Evolutionary conservation across 2,113 vertebrate species (phyloP).

Genomic region (Crotalus tigris): DNA sequence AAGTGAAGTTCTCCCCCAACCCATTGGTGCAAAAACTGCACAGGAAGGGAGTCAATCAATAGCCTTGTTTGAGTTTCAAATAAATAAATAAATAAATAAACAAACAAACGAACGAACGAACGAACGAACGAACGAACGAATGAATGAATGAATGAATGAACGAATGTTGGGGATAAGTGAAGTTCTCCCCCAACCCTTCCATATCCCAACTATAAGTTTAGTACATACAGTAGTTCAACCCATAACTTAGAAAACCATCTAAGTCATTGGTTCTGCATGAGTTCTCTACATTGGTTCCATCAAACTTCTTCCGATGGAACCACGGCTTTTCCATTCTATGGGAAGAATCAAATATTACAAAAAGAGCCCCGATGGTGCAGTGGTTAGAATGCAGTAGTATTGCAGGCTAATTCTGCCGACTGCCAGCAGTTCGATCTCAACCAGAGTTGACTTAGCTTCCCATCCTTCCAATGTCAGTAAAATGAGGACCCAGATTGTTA

Average conservation of each 20-base stretch:
- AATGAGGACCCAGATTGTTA: background rate
- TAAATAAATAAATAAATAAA: too few species aligned
- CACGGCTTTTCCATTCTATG: background rate
- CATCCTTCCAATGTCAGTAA: background rate
- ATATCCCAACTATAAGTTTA: background rate
- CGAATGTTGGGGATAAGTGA: too few species aligned
- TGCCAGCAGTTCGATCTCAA: background rate
- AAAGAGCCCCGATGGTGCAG: background rate
- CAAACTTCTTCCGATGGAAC: background rate
- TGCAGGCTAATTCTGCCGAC: background rate
- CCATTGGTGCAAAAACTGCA: background rate
- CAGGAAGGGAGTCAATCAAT: background rate
- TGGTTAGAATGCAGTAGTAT: background rate
- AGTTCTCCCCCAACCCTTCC: background rate
- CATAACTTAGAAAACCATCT: background rate
- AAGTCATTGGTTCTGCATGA: background rate
- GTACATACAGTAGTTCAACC: background rate
- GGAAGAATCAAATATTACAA: background rate
- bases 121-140: too few species aligned
- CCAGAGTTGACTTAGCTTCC: background rate
- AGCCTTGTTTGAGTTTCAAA: too few species aligned
- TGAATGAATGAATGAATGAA: too few species aligned
- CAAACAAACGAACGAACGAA: accelerated
- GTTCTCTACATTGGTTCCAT: background rate
- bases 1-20: too few species aligned